Evolutionary conservation across 2,113 vertebrate species (phyloP).

Genomic region (Hemibates koningsi): DNA sequence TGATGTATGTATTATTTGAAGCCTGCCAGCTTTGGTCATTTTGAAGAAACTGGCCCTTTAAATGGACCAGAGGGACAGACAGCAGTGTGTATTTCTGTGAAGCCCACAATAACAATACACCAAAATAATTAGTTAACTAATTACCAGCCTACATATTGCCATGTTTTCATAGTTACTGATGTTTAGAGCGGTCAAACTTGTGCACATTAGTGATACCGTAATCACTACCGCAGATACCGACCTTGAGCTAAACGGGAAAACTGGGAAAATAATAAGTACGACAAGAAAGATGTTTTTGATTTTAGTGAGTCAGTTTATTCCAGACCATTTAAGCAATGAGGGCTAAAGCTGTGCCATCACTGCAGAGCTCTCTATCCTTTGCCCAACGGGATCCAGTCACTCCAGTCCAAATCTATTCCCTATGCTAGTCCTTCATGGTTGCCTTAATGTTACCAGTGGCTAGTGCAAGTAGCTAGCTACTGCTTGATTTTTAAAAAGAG

Average conservation of each 20-base stretch:
- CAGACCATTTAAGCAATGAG: not conserved
- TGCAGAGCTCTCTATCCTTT: not conserved
- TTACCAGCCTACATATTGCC: not conserved
- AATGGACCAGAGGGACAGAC: not conserved
- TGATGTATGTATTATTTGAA: not conserved
- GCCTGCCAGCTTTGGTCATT: not conserved
- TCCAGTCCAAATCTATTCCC: not conserved
- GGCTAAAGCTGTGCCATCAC: not conserved
- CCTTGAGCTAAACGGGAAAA: not conserved
- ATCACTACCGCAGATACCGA: not conserved
- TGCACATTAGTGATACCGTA: not conserved
- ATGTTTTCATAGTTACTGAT: not conserved
- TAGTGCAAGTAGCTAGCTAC: not conserved
- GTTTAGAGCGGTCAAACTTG: not conserved
- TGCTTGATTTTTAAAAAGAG: not conserved
- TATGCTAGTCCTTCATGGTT: not conserved
- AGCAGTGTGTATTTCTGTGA: not conserved
- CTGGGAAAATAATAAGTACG: not conserved
- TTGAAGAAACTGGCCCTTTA: not conserved
- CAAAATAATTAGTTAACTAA: not conserved
- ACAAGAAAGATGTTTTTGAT: not conserved
- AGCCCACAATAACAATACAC: not conserved
- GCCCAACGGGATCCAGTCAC: rapidly evolving
- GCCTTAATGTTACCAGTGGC: not conserved
- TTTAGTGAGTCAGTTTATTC: not conserved